phyloP scores from a whole-genome alignment of 2,113 vertebrate species.

The Megaptera novaeangliae region DNA sequence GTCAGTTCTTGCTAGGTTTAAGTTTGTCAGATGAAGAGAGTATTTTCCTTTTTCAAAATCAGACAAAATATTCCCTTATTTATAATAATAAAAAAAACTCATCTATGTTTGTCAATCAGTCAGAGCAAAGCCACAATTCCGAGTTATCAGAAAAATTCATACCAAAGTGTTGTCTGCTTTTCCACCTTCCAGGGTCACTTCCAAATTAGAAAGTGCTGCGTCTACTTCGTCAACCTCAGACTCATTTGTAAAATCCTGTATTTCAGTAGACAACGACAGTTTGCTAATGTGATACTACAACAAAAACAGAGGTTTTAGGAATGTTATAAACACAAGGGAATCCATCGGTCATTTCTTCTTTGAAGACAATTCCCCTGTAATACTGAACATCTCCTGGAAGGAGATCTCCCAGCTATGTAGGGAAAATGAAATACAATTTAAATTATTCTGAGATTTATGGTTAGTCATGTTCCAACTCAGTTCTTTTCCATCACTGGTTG shows the following conservation, averaged over 20 bases:
- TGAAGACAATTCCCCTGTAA: not conserved
- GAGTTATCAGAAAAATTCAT: constrained; percentile 53
- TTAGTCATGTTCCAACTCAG: not conserved
- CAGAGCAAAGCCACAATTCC: not conserved
- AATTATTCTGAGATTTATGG: not conserved
- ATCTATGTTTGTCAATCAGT: not conserved
- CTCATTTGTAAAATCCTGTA: constrained; percentile 83
- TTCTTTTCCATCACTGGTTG: not conserved
- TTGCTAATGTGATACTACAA: constrained; percentile 95
- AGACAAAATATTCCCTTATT: not conserved
- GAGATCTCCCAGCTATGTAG: not conserved
- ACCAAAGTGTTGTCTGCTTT: constrained; percentile 89
- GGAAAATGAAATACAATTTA: not conserved
- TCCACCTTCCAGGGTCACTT: constrained; percentile 92
- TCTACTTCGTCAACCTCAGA: constrained; percentile 95
- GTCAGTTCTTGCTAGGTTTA: not conserved
- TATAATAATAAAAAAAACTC: not conserved
- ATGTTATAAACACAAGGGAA: not conserved
- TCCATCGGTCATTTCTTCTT: not conserved
- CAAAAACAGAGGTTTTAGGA: constrained; percentile 18
- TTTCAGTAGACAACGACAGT: constrained; percentile 85
- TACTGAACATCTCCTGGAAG: not conserved
- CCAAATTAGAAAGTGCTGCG: constrained; percentile 93
- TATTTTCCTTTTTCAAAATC: not conserved
- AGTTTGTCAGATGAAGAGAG: not conserved